These are phyloP conservation scores for Morpho achilles DNA, from an alignment of 2,888 invertebrate genomes.

Conservation along the genomic window DNA sequence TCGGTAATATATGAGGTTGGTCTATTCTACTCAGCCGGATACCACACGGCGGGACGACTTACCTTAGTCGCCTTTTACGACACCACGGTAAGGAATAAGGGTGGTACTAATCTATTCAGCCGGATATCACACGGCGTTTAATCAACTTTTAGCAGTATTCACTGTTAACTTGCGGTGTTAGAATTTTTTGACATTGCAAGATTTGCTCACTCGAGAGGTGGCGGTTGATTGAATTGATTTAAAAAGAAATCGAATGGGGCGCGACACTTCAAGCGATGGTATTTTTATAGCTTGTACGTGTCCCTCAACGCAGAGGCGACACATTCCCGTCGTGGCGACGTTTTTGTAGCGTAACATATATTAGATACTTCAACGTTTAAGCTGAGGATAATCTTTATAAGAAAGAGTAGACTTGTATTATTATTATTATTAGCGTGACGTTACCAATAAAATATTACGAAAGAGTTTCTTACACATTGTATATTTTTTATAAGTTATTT, in stretches of 20 bases:
- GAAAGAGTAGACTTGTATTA: not conserved
- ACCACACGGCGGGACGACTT: too few relatives aligned
- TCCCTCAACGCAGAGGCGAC: slow-evolving; percentile 71
- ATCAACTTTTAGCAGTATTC: not conserved
- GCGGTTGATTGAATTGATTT: slow-evolving; percentile 73
- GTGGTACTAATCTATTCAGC: too few relatives aligned
- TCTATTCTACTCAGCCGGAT: too few relatives aligned
- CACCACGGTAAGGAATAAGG: too few relatives aligned
- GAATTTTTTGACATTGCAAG: slow-evolving; percentile 42
- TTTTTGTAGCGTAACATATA: slow-evolving; percentile 75
- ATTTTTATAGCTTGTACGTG: slow-evolving; percentile 73
- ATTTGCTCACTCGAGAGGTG: slow-evolving; percentile 54
- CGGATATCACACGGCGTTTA: too few relatives aligned
- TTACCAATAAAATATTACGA: not conserved
- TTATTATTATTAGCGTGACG: not conserved
- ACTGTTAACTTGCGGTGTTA: slow-evolving; percentile 4
- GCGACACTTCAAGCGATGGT: slow-evolving; percentile 54
- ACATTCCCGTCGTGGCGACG: slow-evolving; percentile 71
- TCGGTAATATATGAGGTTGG: too few relatives aligned
- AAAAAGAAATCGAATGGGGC: slow-evolving; percentile 66
- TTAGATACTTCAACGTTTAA: slow-evolving; percentile 67
- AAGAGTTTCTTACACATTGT: too few relatives aligned
- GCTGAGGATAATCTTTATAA: slow-evolving; percentile 15
- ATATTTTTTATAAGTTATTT: too few relatives aligned
- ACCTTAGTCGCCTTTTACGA: too few relatives aligned